Base-by-base conservation (phyloP, 53 echinoderm and acorn worm species). In the Paelopatides confundens region DNA sequence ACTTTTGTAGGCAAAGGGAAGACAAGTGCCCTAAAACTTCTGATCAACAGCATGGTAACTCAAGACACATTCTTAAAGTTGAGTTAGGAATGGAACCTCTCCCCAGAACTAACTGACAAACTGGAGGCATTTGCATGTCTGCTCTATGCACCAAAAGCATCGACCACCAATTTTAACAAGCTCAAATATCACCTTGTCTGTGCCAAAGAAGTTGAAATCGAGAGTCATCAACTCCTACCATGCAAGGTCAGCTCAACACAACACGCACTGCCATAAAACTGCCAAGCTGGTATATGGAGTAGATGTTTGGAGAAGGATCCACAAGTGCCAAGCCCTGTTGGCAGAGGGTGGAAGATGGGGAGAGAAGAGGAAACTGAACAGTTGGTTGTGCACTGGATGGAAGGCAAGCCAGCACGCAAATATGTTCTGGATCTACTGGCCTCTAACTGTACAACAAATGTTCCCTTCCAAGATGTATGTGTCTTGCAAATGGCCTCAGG, bases 361-460 rank as follows among this genome's bases (percentile, higher is more conserved):
- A 51, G 81, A 32, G 36, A 66, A 31, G 65, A 36, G 43, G 67
- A 86, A n/a, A n/a, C n/a, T n/a, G n/a, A n/a, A n/a, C n/a, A n/a
- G n/a, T n/a, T n/a, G n/a, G n/a, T n/a, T n/a, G 77, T 87, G 33
- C 74, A 88, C 30, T 91, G 87, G 91, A 87, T 91, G 87, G 31
- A 13, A 43, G 83, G 87, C 33, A 49, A 31, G 13, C 91, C 82
- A 69, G 91, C 91, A 66, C 87, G 87, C 35, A 67, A 91, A 26
- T 82, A 70, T 39, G 63, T 91, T 49, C 9, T 48, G 2, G 14
- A 48, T 48, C 14, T 48, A 9, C 9, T 48, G 48, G 14, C 48
- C 9, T 48, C 10, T 14, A 48, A 14, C 48, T 48, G 48, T 48
- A 48, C 48, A 9, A 14, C 14, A 9, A 12, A 9, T 48, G 48